A percentile compares a stretch with the other conserved stretches of the same genome.
phyloP scores from a whole-genome alignment of 2,797 vertebrate species.

The Lithobates sylvaticus region DNA sequence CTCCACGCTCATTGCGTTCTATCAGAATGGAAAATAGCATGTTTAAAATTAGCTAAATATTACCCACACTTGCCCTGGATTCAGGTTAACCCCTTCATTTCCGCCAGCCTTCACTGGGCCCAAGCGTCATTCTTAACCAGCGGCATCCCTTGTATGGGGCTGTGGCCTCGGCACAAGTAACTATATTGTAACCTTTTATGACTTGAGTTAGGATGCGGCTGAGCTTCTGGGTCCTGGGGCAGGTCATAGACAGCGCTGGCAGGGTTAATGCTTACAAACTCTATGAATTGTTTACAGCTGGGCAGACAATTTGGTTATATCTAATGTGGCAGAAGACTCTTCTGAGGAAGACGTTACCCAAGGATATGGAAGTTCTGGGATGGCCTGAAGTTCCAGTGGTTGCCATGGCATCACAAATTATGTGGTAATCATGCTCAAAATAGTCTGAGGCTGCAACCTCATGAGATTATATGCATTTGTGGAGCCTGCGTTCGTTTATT shows the following conservation, averaged over 20 bases:
- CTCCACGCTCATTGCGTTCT: not conserved
- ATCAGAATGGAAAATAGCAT: constrained; percentile 27
- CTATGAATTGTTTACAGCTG: constrained; percentile 47
- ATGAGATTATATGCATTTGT: constrained; percentile 50
- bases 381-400: constrained; percentile 69
- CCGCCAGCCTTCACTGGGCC: not conserved
- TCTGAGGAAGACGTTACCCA: constrained; percentile 64
- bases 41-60: constrained; percentile 24
- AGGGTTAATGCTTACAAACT: constrained; percentile 42
- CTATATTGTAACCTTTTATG: not conserved
- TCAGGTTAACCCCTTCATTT: constrained; percentile 15
- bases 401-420: constrained; percentile 72
- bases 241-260: constrained; percentile 8
- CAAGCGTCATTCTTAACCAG: not conserved
- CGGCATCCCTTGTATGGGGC: not conserved
- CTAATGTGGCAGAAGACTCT: constrained; percentile 59
- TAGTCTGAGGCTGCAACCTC: constrained; percentile 48
- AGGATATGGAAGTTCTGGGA: constrained; percentile 65
- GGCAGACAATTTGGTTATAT: constrained; percentile 57
- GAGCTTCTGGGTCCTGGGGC: not conserved
- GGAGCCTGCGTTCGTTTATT: not conserved
- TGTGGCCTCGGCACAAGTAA: not conserved
- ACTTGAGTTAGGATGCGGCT: not conserved
- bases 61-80: constrained; percentile 29
- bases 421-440: constrained; percentile 69